Conservation (phyloP, 2,113 vertebrate species). For the Hypanus sabinus region DNA sequence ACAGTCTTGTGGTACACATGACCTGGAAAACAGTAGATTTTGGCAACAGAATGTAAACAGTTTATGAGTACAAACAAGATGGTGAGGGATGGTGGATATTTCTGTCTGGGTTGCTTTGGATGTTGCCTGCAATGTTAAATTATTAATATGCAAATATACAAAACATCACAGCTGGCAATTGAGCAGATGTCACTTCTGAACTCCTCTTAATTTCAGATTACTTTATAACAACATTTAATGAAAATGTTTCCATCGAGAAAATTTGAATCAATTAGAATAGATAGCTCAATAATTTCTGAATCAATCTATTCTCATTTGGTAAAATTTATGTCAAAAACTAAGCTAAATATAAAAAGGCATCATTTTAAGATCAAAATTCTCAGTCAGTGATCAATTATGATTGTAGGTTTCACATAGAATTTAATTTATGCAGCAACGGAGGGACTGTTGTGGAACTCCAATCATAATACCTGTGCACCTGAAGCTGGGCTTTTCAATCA, state of each 20-base stretch:
- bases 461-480: too few species aligned
- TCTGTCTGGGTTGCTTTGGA: not conserved
- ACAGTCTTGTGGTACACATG: too few species aligned
- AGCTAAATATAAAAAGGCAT: not conserved
- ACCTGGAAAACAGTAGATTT: not conserved
- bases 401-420: too few species aligned
- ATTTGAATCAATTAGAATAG: not conserved
- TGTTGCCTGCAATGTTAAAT: not conserved
- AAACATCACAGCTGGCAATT: not conserved
- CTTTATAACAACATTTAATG: not conserved
- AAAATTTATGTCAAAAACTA: not conserved
- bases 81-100: not conserved
- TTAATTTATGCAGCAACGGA: too few species aligned
- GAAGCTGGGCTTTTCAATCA: too few species aligned
- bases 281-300: not conserved
- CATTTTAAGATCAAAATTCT: not conserved
- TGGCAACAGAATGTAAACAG: not conserved
- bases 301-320: not conserved
- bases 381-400: too few species aligned
- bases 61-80: not conserved
- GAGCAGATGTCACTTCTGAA: not conserved
- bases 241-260: not conserved
- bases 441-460: too few species aligned
- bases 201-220: not conserved
- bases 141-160: not conserved